Evolutionary conservation across 2,113 vertebrate species (phyloP).

Genomic region (Crotalus tigris): DNA sequence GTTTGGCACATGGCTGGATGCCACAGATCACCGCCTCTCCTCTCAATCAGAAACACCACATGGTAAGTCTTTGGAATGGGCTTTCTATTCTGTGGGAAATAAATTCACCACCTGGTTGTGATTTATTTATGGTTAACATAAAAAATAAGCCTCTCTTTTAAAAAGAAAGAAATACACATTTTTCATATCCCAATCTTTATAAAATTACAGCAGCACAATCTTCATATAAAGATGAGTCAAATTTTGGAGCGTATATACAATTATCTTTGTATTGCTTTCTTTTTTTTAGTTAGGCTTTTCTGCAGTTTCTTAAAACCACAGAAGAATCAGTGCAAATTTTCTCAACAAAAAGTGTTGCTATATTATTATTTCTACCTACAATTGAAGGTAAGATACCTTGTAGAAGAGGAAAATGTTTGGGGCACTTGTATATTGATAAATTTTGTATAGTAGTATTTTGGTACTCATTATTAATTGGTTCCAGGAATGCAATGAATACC

Average conservation of each 20-base stretch:
- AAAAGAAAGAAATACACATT: not conserved
- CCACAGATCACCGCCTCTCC: constrained; percentile 13
- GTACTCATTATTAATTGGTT: not conserved
- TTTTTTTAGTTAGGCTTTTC: not conserved
- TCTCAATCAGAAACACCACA: not conserved
- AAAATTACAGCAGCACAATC: not conserved
- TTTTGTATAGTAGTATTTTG: not conserved
- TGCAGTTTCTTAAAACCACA: not conserved
- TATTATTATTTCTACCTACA: not conserved
- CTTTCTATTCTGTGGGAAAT: not conserved
- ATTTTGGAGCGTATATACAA: not conserved
- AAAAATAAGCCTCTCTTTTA: not conserved
- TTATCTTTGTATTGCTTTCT: not conserved
- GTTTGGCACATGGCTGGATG: constrained; percentile 10
- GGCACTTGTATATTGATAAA: not conserved
- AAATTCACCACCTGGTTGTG: no score
- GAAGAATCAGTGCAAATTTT: not conserved
- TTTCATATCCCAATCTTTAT: not conserved
- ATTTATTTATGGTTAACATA: not conserved
- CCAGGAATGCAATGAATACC: not conserved
- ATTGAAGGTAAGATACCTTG: not conserved
- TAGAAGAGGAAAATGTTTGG: not conserved
- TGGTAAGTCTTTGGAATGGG: constrained; percentile 2
- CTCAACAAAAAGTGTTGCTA: not conserved
- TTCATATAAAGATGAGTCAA: not conserved